Evolutionary conservation across 2,797 vertebrate genomes (phyloP).

Genomic region (Sarcoramphus papa): DNA sequence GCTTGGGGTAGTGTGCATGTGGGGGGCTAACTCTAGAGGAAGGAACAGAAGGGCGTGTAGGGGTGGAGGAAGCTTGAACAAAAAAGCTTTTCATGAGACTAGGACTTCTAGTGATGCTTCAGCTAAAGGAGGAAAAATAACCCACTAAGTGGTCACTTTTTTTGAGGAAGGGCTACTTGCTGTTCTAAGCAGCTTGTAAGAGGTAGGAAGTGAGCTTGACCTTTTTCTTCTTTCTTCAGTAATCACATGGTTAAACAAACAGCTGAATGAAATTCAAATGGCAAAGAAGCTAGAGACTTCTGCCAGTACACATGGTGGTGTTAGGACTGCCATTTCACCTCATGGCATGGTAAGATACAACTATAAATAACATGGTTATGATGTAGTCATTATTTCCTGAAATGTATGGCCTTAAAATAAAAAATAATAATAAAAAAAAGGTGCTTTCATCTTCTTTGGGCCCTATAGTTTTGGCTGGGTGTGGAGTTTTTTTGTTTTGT

Average conservation of each 20-base stretch:
- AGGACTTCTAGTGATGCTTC: not conserved
- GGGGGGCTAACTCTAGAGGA: not conserved
- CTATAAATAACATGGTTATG: not conserved
- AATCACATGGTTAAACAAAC: slow-evolving; percentile 94
- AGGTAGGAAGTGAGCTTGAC: not conserved
- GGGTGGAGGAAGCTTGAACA: not conserved
- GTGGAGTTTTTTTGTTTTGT: not conserved
- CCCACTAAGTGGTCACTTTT: not conserved
- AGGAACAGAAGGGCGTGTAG: not conserved
- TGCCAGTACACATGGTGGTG: slow-evolving; percentile 49
- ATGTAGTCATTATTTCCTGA: not conserved
- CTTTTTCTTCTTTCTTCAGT: slow-evolving; percentile 72
- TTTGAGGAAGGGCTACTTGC: not conserved
- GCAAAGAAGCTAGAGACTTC: slow-evolving; percentile 73
- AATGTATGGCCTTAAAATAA: not conserved
- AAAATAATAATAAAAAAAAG: accelerated
- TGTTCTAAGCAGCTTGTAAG: not conserved
- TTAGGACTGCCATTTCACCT: slow-evolving; percentile 70
- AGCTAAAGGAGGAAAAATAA: not conserved
- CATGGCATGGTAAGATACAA: slow-evolving; percentile 67
- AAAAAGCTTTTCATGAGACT: not conserved
- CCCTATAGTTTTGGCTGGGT: not conserved
- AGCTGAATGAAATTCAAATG: slow-evolving; percentile 90
- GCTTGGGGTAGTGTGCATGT: accelerated
- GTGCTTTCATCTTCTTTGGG: not conserved